Percentiles rank a stretch among this genome's conserved stretches.
phyloP scores from a whole-genome alignment of 2,888 invertebrate species.

The Caenorhabditis auriculariae region DNA sequence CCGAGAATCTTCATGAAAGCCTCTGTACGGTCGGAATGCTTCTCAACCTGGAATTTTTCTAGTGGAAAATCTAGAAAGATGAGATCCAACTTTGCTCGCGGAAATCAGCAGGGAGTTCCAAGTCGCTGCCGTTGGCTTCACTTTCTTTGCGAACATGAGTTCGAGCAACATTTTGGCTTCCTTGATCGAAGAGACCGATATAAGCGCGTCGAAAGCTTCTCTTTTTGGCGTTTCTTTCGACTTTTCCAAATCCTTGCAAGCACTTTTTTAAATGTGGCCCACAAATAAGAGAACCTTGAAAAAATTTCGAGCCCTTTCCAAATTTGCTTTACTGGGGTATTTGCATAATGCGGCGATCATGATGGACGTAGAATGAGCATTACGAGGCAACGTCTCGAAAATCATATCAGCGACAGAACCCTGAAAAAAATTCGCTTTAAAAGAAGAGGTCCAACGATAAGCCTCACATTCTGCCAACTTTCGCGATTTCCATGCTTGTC shows the following conservation, averaged over 20 bases:
- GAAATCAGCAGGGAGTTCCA: constrained; percentile 25
- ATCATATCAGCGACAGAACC: constrained; percentile 48
- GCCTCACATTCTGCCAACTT: constrained; percentile 32
- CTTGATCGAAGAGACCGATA: constrained; percentile 14
- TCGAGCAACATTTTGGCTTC: constrained; percentile 7
- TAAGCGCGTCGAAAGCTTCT: constrained; percentile 40
- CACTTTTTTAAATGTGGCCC: not conserved
- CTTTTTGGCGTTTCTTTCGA: constrained; percentile 5
- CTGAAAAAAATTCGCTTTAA: constrained; percentile 16
- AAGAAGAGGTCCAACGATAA: not conserved
- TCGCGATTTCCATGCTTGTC: constrained; percentile 5
- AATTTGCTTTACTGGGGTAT: constrained; percentile 14
- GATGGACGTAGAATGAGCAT: constrained; percentile 42
- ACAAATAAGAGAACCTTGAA: constrained; percentile 18
- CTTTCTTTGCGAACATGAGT: constrained; percentile 10
- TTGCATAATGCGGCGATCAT: constrained; percentile 55
- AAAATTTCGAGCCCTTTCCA: constrained; percentile 28
- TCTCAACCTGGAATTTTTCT: not conserved
- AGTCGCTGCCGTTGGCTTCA: constrained; percentile 18
- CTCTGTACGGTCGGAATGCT: constrained; percentile 7
- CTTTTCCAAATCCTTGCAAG: constrained; percentile 9
- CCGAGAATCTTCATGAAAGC: constrained; percentile 28
- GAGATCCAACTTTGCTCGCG: constrained; percentile 15
- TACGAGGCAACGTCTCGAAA: constrained; percentile 49
- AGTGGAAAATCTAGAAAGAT: not conserved